Conservation (phyloP, 1,140 invertebrate species). For the Lepidurus arcticus region DNA sequence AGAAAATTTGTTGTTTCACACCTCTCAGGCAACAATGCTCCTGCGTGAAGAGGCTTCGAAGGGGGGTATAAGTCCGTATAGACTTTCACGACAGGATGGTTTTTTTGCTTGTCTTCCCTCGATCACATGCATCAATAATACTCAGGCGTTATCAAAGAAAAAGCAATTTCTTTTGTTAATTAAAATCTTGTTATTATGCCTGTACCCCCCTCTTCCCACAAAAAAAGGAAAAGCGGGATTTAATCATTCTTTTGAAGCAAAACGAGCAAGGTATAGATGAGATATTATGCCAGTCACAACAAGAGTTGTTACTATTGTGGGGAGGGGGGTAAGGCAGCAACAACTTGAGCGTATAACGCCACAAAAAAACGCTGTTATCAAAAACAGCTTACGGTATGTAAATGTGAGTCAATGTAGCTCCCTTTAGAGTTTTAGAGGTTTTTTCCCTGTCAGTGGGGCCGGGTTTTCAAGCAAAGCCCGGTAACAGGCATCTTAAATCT, state of each 20-base stretch:
- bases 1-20: not conserved
- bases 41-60: not conserved
- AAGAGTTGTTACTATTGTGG: not conserved
- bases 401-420: not conserved
- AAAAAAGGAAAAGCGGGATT: not conserved
- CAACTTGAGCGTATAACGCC: not conserved
- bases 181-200: not conserved
- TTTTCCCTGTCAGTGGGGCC: not conserved
- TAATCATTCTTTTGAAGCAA: not conserved
- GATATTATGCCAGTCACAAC: not conserved
- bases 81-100: not conserved
- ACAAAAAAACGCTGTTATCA: conserved; percentile 17
- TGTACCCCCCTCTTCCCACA: no score
- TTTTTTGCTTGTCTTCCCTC: no score
- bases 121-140: no score
- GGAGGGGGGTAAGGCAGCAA: not conserved
- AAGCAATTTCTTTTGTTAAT: not conserved
- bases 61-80: not conserved
- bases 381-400: conserved; percentile 19
- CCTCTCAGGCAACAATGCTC: not conserved
- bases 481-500: not conserved
- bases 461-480: not conserved
- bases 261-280: not conserved
- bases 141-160: no score
- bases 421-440: not conserved